Conservation (phyloP, 2,888 invertebrate genomes). For the Pyrochroa serraticornis region DNA sequence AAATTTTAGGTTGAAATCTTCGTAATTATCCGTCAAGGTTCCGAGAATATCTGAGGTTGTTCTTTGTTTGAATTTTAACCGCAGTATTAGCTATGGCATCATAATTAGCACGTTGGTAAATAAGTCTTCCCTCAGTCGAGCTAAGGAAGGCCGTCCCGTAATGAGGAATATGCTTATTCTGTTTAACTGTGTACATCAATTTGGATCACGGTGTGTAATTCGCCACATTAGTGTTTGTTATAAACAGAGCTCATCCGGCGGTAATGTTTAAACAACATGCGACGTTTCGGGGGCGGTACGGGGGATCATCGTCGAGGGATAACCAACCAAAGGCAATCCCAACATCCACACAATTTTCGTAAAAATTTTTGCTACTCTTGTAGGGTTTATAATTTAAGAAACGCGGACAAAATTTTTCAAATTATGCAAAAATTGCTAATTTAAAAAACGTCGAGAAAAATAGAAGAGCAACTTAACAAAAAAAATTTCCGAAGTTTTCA, state of each 20-base stretch:
- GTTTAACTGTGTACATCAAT: constrained; percentile 15
- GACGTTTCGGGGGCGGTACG: too few relatives aligned
- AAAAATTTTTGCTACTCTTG: too few relatives aligned
- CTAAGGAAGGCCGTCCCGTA: constrained; percentile 12
- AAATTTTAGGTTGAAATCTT: background rate
- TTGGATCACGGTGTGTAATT: constrained; percentile 18
- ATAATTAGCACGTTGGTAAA: constrained; percentile 14
- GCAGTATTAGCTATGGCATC: constrained; percentile 7
- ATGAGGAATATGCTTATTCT: constrained; percentile 15
- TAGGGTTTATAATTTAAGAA: too few relatives aligned
- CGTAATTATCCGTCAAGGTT: background rate
- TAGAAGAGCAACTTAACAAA: too few relatives aligned
- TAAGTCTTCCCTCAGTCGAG: constrained; percentile 5
- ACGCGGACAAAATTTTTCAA: too few relatives aligned
- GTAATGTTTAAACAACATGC: too few relatives aligned
- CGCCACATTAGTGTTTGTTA: constrained; percentile 25
- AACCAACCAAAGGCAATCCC: too few relatives aligned
- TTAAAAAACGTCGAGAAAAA: too few relatives aligned
- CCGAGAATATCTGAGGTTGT: constrained; percentile 5
- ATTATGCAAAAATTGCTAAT: too few relatives aligned
- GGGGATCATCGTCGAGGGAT: too few relatives aligned
- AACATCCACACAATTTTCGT: too few relatives aligned
- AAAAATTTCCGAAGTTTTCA: too few relatives aligned
- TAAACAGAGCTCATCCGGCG: constrained; percentile 12
- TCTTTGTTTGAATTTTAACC: constrained; percentile 13